These are phyloP conservation scores for Branchinecta lynchi DNA, from an alignment of 1,140 invertebrate species.

Conservation along the genomic window DNA sequence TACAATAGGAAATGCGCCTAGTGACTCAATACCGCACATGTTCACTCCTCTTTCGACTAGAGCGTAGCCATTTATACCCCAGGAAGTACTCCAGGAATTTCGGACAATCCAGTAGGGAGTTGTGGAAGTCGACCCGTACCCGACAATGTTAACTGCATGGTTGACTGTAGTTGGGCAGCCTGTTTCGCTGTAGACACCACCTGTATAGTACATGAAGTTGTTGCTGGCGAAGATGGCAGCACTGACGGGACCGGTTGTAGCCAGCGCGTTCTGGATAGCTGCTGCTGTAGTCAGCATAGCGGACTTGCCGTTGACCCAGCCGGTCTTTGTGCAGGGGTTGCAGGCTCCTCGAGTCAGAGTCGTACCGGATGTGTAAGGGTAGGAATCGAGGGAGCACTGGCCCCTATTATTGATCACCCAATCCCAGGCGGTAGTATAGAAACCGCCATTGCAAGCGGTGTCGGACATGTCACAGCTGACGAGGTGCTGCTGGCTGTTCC, in stretches of 20 bases:
- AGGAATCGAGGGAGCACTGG: not conserved
- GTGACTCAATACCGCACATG: slow-evolving; percentile 34
- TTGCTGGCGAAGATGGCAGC: slow-evolving; percentile 36
- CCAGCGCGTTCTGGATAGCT: slow-evolving; percentile 29
- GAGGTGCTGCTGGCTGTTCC: slow-evolving; percentile 40
- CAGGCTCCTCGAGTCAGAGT: not conserved
- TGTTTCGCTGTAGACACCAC: slow-evolving; percentile 27
- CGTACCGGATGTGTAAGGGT: not conserved
- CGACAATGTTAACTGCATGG: slow-evolving; percentile 35
- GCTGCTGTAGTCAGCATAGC: not conserved
- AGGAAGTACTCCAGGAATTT: slow-evolving; percentile 30
- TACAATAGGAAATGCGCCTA: slow-evolving; percentile 24
- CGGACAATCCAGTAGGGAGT: slow-evolving; percentile 37
- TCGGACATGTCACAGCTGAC: slow-evolving; percentile 42
- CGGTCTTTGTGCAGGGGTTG: not conserved
- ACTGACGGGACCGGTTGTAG: slow-evolving; percentile 32
- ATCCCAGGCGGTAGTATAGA: slow-evolving; percentile 20
- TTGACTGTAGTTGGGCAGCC: slow-evolving; percentile 27
- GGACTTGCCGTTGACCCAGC: not conserved
- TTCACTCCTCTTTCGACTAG: slow-evolving; percentile 32
- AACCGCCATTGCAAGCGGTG: slow-evolving; percentile 51
- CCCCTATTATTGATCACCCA: not conserved
- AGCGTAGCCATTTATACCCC: slow-evolving; percentile 33
- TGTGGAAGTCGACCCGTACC: slow-evolving; percentile 31
- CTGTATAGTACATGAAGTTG: slow-evolving; percentile 27